phyloP scores from a whole-genome alignment of 2,113 vertebrate genomes.

The Percina caprodes region DNA sequence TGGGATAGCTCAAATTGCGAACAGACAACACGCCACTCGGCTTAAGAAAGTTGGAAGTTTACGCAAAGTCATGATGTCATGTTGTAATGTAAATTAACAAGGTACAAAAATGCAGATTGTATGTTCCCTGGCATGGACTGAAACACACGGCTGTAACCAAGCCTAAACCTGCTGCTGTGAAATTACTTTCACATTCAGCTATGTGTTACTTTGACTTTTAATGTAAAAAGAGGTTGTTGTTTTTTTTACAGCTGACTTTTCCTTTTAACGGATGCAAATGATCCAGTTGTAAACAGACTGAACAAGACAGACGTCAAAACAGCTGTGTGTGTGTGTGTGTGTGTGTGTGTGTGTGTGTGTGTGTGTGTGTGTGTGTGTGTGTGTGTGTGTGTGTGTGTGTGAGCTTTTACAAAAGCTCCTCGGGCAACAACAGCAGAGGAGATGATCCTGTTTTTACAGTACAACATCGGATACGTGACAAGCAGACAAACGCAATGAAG shows the following conservation, averaged over 20 bases:
- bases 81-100: no score
- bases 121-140: not conserved
- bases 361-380: constrained; percentile 25
- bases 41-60: no score
- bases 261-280: constrained; percentile 30
- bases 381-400: constrained; percentile 31
- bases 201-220: not conserved
- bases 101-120: not conserved
- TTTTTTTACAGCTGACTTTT: not conserved
- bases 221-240: not conserved
- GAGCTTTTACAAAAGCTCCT: constrained; percentile 33
- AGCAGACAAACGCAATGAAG: constrained; percentile 54
- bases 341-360: constrained; percentile 24
- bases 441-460: constrained; percentile 66
- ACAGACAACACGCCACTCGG: no score
- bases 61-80: no score
- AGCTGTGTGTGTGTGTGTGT: constrained; percentile 18
- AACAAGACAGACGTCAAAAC: constrained; percentile 56
- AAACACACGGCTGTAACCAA: not conserved
- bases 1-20: no score
- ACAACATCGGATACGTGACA: constrained; percentile 37
- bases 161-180: constrained; percentile 15
- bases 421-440: constrained; percentile 41
- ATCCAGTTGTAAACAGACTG: constrained; percentile 41
- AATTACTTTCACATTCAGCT: not conserved